Percentiles rank a stretch among this genome's conserved stretches.
These are phyloP conservation scores for Dorcus parallelipipedus DNA, from an alignment of 2,888 invertebrate genomes.

Conservation along the genomic window DNA sequence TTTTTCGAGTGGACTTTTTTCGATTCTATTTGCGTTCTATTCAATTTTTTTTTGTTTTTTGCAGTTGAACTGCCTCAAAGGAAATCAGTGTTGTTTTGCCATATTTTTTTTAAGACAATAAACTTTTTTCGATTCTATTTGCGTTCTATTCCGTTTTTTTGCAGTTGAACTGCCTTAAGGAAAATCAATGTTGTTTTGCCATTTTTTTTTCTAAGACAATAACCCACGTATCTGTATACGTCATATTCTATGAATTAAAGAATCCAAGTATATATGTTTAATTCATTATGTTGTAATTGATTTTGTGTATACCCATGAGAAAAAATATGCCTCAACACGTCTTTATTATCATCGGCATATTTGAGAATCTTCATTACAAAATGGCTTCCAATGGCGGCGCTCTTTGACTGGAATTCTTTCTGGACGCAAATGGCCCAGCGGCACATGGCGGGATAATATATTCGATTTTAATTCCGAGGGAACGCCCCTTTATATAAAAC, in stretches of 20 bases:
- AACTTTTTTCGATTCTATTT: conserved; percentile 4
- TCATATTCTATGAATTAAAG: too few species aligned
- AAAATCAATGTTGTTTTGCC: conserved; percentile 3
- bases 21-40: conserved; percentile 2
- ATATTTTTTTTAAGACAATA: not conserved
- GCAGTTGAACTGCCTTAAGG: not conserved
- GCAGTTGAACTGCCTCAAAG: not conserved
- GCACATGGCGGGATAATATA: conserved; percentile 24
- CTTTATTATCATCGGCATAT: conserved; percentile 30
- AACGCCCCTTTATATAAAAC: conserved; percentile 33
- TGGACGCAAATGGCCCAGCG: conserved; percentile 26
- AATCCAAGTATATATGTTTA: too few species aligned
- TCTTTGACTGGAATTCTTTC: conserved; percentile 34
- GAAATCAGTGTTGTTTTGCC: conserved; percentile 3
- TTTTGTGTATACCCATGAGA: not conserved
- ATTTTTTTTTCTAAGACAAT: not conserved
- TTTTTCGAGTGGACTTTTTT: not conserved
- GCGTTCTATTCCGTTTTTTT: not conserved
- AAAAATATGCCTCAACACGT: conserved; percentile 28
- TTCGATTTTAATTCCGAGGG: conserved; percentile 34
- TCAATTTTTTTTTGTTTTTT: not conserved
- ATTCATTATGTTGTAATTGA: too few species aligned
- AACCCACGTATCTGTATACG: too few species aligned
- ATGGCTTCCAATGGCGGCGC: conserved; percentile 31
- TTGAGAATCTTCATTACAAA: conserved; percentile 25